Base-by-base conservation (phyloP, 2,888 invertebrate genomes). In the Melinaea marsaeus region DNA sequence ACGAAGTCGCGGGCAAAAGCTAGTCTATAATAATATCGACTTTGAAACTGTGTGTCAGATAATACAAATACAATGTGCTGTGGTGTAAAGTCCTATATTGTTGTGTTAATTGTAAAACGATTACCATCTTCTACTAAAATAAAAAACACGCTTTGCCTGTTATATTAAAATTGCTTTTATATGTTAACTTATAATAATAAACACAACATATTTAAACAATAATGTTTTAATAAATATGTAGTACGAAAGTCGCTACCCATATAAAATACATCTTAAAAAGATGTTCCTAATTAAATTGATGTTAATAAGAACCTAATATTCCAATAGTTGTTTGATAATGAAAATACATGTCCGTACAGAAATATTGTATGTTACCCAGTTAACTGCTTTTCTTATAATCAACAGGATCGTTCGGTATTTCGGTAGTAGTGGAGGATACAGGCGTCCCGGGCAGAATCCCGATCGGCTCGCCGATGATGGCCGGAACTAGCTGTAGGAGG, bases 401-500 rank as follows among this genome's bases (percentile, higher is more conserved):
- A 74, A 83, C 81, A 6, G 77, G 68, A 37, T 84, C 83, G 67
- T 75, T 77, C 6, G 82, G 79, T 7, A 75, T 67, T 7, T 80
- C 81, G 2, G 71, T 73, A 32, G 62, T 34, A 55, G 37, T 34
- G 61, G 58, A 58, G 13, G 57, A 55, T 6, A 22, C 22, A 1
- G 22, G 22, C 22, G 1, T 22, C 22, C 22, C 22, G 22, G 22
- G 22, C 22, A 22, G 22, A 22, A 35, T 60, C 7, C 51, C 37
- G 46, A 42, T 60, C 4, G 57, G 47, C 33, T 34, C 48, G 3
- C 58, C 84, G 60, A 85, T 75, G 3, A 72, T 69, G 3, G 67
- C 58, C 0, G 71, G 73, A 33, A 73, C 69, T 6, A 72, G 63
- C 71, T 71, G 62, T 32, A 4, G 4, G 7, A 4, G 22, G 11